Conservation (phyloP, 1,140 invertebrate genomes). For the Portunus trituberculatus region DNA sequence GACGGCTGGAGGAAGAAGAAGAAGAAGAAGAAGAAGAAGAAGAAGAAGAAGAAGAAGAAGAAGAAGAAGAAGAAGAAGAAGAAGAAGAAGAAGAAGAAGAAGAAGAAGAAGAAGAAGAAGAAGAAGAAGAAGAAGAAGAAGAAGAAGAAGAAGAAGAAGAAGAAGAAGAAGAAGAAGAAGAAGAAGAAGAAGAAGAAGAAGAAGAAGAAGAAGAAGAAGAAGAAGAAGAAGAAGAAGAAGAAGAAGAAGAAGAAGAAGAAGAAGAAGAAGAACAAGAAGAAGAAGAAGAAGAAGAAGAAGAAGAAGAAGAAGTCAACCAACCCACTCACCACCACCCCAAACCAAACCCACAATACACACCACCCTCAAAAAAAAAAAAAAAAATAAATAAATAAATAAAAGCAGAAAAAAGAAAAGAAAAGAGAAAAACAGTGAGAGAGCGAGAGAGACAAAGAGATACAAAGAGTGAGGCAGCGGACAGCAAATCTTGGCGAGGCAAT, state of each 20-base stretch:
- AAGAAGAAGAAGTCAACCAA: no score
- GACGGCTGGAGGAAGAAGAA: not conserved
- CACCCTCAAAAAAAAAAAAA: no score
- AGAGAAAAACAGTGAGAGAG: no score
- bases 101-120: not conserved
- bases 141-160: not conserved
- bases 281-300: no score
- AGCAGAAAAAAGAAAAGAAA: no score
- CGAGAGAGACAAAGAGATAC: no score
- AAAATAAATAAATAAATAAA: no score
- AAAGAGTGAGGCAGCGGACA: no score
- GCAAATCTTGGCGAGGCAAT: no score
- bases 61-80: not conserved
- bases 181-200: not conserved
- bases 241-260: not conserved
- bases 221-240: not conserved
- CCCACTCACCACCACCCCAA: no score
- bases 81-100: not conserved
- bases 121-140: not conserved
- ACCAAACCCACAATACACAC: no score
- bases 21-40: not conserved
- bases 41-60: not conserved
- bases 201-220: not conserved
- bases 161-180: not conserved
- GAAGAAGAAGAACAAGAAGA: no score